A percentile compares a stretch with the other conserved stretches of the same genome.
Evolutionary conservation across 2,797 vertebrate genomes (phyloP).

Genomic region (Eptatretus atami): DNA sequence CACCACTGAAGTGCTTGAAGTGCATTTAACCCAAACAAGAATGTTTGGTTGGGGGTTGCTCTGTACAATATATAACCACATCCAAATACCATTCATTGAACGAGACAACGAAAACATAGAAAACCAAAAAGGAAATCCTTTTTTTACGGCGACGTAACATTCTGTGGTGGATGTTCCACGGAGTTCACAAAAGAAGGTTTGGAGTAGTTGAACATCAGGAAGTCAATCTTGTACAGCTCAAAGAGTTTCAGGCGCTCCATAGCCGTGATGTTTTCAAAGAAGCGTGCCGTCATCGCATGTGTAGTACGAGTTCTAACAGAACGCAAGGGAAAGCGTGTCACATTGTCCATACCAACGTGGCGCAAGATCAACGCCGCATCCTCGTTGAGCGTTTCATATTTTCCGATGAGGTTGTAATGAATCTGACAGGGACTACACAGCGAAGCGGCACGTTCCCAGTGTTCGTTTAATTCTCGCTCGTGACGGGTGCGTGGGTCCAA

Average conservation of each 20-base stretch:
- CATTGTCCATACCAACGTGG: constrained; percentile 21
- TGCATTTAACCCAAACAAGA: no score
- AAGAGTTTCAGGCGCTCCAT: constrained; percentile 66
- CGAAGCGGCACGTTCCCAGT: constrained; percentile 67
- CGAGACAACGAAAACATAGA: no score
- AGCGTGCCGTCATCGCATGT: constrained; percentile 28
- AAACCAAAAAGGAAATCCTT: no score
- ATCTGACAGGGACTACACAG: constrained; percentile 78
- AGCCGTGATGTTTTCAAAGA: constrained; percentile 48
- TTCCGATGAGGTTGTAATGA: constrained; percentile 68
- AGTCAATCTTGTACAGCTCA: constrained; percentile 79
- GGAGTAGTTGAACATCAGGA: constrained; percentile 76
- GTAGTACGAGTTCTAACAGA: constrained; percentile 30
- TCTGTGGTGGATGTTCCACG: no score
- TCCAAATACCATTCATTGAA: no score
- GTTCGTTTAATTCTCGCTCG: constrained; percentile 30
- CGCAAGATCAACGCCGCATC: constrained; percentile 43
- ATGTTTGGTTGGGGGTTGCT: no score
- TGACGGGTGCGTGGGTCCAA: constrained; percentile 55
- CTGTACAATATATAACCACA: no score
- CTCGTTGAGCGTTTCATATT: constrained; percentile 50
- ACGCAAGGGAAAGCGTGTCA: constrained; percentile 30
- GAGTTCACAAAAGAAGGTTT: constrained; percentile 14
- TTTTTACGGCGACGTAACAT: no score
- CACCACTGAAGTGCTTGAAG: no score